Percentiles rank a stretch among this genome's conserved stretches.
Evolutionary conservation across 2,113 vertebrate genomes (phyloP).

Genomic region (Neoarius graeffei): DNA sequence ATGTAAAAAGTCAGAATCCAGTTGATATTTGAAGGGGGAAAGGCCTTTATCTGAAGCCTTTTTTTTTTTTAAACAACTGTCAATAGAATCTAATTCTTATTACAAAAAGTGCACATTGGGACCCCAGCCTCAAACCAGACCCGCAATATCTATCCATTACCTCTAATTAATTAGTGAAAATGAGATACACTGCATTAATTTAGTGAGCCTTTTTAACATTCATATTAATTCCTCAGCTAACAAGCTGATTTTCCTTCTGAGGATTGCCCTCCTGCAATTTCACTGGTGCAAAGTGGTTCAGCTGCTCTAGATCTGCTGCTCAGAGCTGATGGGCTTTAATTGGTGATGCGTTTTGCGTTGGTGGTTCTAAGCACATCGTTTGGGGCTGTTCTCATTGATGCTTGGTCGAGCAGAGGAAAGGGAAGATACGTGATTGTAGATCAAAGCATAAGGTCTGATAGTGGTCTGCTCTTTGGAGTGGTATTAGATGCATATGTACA

Average conservation of each 20-base stretch:
- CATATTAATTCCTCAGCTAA: conserved; percentile 46
- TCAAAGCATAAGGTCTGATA: not conserved
- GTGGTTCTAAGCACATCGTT: conserved; percentile 14
- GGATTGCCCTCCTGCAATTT: conserved; percentile 21
- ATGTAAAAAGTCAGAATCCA: not conserved
- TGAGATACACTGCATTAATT: conserved; percentile 48
- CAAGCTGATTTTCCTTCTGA: conserved; percentile 33
- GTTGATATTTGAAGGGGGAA: not conserved
- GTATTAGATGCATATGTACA: not conserved
- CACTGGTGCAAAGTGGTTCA: conserved; percentile 22
- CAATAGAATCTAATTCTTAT: not conserved
- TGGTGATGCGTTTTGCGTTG: conserved; percentile 18
- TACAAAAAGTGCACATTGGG: not conserved
- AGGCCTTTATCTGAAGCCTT: not conserved
- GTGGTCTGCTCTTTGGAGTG: not conserved
- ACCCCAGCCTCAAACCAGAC: conserved; percentile 18
- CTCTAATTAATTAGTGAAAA: conserved; percentile 50
- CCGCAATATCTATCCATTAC: conserved; percentile 51
- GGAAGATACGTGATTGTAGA: not conserved
- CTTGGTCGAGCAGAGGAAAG: not conserved
- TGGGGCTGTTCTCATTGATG: not conserved
- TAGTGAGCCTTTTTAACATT: conserved; percentile 44
- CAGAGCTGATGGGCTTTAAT: conserved; percentile 34
- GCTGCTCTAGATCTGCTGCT: conserved; percentile 14
- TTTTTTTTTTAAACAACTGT: not conserved